Percentiles rank a stretch among this genome's conserved stretches.
Conservation (phyloP, 2,797 vertebrate genomes). For the Merluccius polli region DNA sequence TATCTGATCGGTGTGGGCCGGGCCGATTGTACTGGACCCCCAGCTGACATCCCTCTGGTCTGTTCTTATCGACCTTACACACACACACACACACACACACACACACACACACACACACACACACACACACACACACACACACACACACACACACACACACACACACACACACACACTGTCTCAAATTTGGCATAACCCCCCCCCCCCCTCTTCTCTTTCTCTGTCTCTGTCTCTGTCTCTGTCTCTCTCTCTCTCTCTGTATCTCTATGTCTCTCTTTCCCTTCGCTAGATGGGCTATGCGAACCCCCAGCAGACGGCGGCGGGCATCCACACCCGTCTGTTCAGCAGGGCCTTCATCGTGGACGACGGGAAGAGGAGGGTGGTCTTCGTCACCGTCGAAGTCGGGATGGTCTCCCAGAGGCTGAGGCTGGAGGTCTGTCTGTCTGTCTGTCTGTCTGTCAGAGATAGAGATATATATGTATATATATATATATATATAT, state of each 20-base stretch:
- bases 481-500: no score
- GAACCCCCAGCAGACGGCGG: slow-evolving; percentile 74
- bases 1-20: slow-evolving; percentile 85
- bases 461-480: no score
- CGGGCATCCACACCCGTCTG: slow-evolving; percentile 82
- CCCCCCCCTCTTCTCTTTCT: no score
- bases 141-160: no score
- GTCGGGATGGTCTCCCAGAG: slow-evolving; percentile 92
- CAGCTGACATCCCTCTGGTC: slow-evolving; percentile 85
- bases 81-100: background rate
- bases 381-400: slow-evolving; percentile 83
- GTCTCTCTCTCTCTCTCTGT: no score
- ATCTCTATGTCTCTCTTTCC: background rate
- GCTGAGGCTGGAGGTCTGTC: slow-evolving; percentile 84
- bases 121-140: no score
- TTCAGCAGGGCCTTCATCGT: slow-evolving; percentile 92
- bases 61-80: slow-evolving; percentile 16
- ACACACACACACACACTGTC: background rate
- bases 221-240: no score
- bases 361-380: slow-evolving; percentile 64
- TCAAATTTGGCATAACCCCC: no score
- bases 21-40: slow-evolving; percentile 89
- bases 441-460: slow-evolving; percentile 12
- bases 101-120: background rate
- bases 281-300: slow-evolving; percentile 84